Evolutionary conservation across 2,113 vertebrate species (phyloP), one percentile per base, ranked within the genome.

Genomic region (Anhinga anhinga): DNA sequence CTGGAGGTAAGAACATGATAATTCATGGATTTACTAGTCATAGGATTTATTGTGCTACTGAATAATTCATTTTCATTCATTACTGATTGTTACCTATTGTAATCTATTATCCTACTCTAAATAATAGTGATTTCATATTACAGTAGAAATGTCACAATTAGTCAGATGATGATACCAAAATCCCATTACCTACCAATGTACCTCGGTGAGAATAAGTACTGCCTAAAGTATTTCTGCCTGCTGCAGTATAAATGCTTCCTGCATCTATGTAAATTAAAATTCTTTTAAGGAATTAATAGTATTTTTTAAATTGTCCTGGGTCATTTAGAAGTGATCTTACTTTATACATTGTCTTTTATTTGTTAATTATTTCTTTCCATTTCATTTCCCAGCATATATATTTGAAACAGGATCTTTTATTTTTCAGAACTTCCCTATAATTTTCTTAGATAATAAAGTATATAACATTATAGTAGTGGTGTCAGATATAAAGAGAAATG

Each of bases 1-100:
- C 96, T 98, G 97, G 98, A 97, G 97, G 99, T 99, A 97, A 98
- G 98, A 96, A 30, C 1, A 10, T 20, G 20, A 23, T 36, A 42
- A n/a, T 65, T 49, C 40, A 62, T 82, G 30, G 40, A 22, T 66
- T 88, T 84, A 91, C 7, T 76, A 23, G 44, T 55, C 30, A 34
- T 6, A 14, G 30, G 20, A 76, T 89, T 90, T 86, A 17, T 42
- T 91, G 7, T 40, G 38, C 58, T 58, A 47, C 44, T 21, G 49
- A 58, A 77, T 62, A 4, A 38, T 62, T 44, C 1, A 26, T 87
- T 79, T 50, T 79, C 20, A 30, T 47, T 82, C 36, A n/a, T 42
- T 78, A 30, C 18, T 40, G 13, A 18, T 32, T 45, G 30, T 42
- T 73, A 77, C 21, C 17, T 52, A 17, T 22, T 55, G 22, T 79